A percentile compares a stretch with the other conserved stretches of the same genome.
Conservation (phyloP, 1,140 invertebrate species). For the Drosophila tsacasi region DNA sequence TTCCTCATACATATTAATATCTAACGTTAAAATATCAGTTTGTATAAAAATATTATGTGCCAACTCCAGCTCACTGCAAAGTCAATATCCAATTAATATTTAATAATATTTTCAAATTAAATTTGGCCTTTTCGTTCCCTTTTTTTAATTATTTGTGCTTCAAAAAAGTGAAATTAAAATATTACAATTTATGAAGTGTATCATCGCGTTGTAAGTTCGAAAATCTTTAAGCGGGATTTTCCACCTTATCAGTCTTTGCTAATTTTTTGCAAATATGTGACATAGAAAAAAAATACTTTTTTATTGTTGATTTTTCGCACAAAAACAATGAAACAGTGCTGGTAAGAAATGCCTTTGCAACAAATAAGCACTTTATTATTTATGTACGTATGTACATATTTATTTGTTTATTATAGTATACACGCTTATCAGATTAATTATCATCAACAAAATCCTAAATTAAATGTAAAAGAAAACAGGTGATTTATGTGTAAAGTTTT, state of each 20-base stretch:
- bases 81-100: neutral
- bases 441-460: neutral
- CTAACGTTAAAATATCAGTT: too few species aligned
- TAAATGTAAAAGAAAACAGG: too few species aligned
- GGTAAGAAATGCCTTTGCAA: neutral
- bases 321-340: neutral
- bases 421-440: too few species aligned
- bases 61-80: too few species aligned
- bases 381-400: neutral
- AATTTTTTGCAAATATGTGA: constrained; percentile 9
- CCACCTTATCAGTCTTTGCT: neutral
- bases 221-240: neutral
- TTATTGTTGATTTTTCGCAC: neutral
- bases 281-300: neutral
- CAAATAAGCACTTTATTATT: neutral
- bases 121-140: neutral
- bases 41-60: too few species aligned
- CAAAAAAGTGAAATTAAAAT: too few species aligned
- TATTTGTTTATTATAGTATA: neutral
- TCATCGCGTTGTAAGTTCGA: neutral
- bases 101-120: neutral
- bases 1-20: too few species aligned
- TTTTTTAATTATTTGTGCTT: too few species aligned
- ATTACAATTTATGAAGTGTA: neutral
- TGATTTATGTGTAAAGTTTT: too few species aligned